These are phyloP conservation scores for Sicus ferrugineus DNA, from an alignment of 2,888 invertebrate genomes.

Conservation along the genomic window DNA sequence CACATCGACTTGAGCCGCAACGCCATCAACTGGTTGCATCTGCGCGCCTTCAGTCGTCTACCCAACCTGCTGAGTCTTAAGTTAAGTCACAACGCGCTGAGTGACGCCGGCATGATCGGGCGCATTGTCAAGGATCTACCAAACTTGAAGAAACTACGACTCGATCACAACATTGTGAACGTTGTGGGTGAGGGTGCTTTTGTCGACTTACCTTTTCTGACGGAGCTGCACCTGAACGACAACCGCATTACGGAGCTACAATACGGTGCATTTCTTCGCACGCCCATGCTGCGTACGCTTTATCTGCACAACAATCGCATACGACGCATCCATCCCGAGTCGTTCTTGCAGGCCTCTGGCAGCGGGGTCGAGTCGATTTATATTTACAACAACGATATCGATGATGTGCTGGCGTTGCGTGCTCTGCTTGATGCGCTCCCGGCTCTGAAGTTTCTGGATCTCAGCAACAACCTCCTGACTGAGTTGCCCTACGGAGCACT, in stretches of 20 bases:
- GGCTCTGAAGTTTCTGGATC: constrained; percentile 78
- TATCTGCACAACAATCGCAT: constrained; percentile 82
- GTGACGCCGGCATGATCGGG: constrained; percentile 83
- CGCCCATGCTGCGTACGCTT: constrained; percentile 75
- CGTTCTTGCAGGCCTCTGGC: constrained; percentile 78
- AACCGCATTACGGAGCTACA: constrained; percentile 80
- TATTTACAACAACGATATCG: constrained; percentile 79
- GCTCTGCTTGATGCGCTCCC: constrained; percentile 81
- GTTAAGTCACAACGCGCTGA: constrained; percentile 75
- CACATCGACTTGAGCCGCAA: constrained; percentile 80
- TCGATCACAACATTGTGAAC: constrained; percentile 77
- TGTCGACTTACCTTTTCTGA: constrained; percentile 77
- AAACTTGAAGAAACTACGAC: constrained; percentile 73
- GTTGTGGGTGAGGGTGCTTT: constrained; percentile 80
- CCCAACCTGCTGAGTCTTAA: constrained; percentile 77
- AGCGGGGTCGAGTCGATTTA: constrained; percentile 81
- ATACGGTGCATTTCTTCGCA: constrained; percentile 82
- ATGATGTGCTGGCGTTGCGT: constrained; percentile 76
- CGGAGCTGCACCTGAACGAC: constrained; percentile 73
- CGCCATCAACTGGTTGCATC: constrained; percentile 79
- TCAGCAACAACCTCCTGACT: constrained; percentile 79
- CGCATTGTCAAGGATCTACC: constrained; percentile 79
- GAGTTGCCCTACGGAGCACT: constrained; percentile 81
- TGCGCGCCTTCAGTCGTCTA: constrained; percentile 74
- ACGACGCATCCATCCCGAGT: constrained; percentile 80